Evolutionary conservation across 2,113 vertebrate genomes (phyloP), one percentile per base, ranked within the genome.

Genomic region (Sinocyclocheilus anophthalmus): DNA sequence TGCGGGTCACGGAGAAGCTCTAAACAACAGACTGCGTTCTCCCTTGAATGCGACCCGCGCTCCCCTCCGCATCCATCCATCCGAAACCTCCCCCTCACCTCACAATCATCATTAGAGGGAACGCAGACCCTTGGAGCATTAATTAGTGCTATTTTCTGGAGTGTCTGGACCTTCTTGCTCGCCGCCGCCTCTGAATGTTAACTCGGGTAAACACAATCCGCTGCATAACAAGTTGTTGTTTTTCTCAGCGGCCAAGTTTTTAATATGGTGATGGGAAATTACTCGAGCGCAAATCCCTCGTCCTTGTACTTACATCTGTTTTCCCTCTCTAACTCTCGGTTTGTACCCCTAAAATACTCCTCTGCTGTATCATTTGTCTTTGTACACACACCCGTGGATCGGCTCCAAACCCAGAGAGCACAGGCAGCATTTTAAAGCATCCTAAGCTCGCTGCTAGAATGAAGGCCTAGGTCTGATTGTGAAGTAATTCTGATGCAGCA

Each of bases 71-170:
- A 86, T 89, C 84, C 76, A 69, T 82, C 86, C 72, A 72, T 33
- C 5, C 65, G 80, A 48, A 57, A 86, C 76, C 12, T n/a, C 72
- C 22, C 87, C 77, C 86, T 90, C 88, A 90, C 89, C 95, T 93
- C 91, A 93, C 93, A 95, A 92, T 96, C 95, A 95, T 96, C 96
- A 96, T 96, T 95, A 92, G 93, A 89, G 95, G 95, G 94, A 96
- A 95, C 94, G 94, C 94, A 95, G 96, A 91, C 92, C 94, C 97
- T 96, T 91, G 91, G 95, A 97, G 96, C 95, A 95, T 96, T 97
- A 96, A 98, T 97, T 97, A 97, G 96, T 93, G 84, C 86, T 95
- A 95, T 96, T 95, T 95, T 96, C 94, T 91, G 67, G 81, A 93
- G 96, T 95, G 94, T 91, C 93, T 57, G 87, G 93, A 94, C 93